These are phyloP conservation scores for Zapus hudsonius DNA, from an alignment of 2,113 vertebrate species.

Conservation along the genomic window DNA sequence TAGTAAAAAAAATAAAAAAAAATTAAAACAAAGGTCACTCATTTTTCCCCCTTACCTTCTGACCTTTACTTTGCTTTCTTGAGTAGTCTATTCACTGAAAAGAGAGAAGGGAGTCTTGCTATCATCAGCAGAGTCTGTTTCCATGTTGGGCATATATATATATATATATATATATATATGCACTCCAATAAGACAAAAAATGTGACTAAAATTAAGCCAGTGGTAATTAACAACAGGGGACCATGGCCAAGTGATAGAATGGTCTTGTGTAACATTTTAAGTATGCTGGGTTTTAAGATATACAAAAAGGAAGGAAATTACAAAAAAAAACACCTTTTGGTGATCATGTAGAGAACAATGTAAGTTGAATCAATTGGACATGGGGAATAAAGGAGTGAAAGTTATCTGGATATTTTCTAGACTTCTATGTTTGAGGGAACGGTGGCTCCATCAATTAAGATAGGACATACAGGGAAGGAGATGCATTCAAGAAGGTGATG, in stretches of 20 bases:
- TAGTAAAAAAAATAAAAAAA: conserved; percentile 48
- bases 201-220: neutral
- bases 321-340: neutral
- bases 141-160: neutral
- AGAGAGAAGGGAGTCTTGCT: neutral
- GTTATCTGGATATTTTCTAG: neutral
- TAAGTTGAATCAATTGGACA: neutral
- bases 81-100: conserved; percentile 20
- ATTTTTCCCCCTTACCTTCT: neutral
- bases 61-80: conserved; percentile 53
- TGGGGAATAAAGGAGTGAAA: neutral
- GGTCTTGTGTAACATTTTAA: neutral
- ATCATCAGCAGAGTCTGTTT: conserved; percentile 23
- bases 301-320: neutral
- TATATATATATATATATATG: neutral
- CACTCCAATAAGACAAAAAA: neutral
- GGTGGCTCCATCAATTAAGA: conserved; percentile 5
- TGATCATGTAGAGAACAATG: neutral
- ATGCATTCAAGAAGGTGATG: conserved; percentile 23
- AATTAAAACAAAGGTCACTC: neutral
- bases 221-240: conserved; percentile 16
- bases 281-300: neutral
- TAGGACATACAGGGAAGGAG: neutral
- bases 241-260: neutral
- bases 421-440: neutral